Evolutionary conservation across 1,140 invertebrate species (phyloP).

Genomic region (Halictus rubicundus): DNA sequence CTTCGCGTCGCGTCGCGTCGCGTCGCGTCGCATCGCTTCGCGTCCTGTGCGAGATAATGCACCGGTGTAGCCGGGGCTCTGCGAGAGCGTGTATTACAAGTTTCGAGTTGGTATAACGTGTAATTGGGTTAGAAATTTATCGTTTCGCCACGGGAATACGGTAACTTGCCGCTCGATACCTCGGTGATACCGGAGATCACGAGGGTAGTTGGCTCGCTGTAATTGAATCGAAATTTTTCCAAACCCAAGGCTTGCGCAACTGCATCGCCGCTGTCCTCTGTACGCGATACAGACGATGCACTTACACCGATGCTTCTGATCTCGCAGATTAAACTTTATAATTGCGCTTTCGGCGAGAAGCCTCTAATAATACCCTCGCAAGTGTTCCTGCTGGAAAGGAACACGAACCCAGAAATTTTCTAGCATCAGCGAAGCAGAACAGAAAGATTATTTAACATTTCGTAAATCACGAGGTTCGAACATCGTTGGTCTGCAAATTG

Average conservation of each 20-base stretch:
- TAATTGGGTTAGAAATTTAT: conserved; percentile 45
- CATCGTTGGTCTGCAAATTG: too few species aligned
- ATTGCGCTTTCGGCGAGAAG: neutral
- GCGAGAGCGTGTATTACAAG: conserved; percentile 15
- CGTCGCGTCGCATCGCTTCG: neutral
- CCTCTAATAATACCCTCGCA: neutral
- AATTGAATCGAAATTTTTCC: conserved; percentile 4
- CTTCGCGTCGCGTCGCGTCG: neutral
- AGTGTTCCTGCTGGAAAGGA: neutral
- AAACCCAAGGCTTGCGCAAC: neutral
- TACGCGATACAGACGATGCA: neutral
- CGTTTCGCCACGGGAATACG: conserved; percentile 16
- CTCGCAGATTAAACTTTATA: neutral
- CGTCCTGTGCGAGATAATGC: neutral
- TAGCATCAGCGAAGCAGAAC: neutral
- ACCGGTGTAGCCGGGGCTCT: neutral
- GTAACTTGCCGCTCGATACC: conserved; percentile 2
- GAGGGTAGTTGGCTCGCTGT: neutral
- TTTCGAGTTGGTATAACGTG: conserved; percentile 16
- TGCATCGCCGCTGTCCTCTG: neutral
- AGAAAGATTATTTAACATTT: too few species aligned
- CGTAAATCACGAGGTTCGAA: too few species aligned
- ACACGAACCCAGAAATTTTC: neutral
- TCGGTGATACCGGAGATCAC: conserved; percentile 6
- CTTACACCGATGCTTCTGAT: neutral